phyloP scores from a whole-genome alignment of 2,888 invertebrate genomes.

The Agrenia bidenticulata region DNA sequence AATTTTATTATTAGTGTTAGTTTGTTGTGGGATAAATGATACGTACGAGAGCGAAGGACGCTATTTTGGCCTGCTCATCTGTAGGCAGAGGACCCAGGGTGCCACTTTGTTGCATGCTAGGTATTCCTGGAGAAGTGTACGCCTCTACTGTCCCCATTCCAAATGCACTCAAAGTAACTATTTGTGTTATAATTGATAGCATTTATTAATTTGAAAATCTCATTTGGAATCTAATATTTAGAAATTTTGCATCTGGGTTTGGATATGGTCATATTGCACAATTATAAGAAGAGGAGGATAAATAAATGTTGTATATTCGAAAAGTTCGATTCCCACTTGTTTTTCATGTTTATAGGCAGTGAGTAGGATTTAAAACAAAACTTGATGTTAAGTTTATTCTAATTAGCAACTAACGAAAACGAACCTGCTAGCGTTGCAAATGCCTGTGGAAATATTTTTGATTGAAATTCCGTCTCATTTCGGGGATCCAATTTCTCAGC shows the following conservation, averaged over 20 bases:
- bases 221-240: neutral
- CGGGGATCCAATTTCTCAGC: no score
- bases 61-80: conserved; percentile 61
- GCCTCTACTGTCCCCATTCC: conserved; percentile 46
- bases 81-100: conserved; percentile 56
- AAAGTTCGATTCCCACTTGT: no score
- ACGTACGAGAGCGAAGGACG: conserved; percentile 58
- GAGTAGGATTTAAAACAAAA: no score
- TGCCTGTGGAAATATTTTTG: neutral
- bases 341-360: no score
- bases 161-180: conserved; percentile 46
- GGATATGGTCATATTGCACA: no score
- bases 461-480: neutral
- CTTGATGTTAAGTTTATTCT: no score
- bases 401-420: no score
- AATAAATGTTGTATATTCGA: no score
- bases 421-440: conserved; percentile 9
- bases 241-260: no score
- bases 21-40: no score
- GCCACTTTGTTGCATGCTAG: conserved; percentile 27
- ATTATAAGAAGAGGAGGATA: no score
- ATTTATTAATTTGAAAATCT: neutral
- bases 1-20: neutral
- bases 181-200: neutral
- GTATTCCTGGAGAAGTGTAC: conserved; percentile 36